phyloP scores from a whole-genome alignment of 2,113 vertebrate genomes.

The Nothocercus nigrocapillus region DNA sequence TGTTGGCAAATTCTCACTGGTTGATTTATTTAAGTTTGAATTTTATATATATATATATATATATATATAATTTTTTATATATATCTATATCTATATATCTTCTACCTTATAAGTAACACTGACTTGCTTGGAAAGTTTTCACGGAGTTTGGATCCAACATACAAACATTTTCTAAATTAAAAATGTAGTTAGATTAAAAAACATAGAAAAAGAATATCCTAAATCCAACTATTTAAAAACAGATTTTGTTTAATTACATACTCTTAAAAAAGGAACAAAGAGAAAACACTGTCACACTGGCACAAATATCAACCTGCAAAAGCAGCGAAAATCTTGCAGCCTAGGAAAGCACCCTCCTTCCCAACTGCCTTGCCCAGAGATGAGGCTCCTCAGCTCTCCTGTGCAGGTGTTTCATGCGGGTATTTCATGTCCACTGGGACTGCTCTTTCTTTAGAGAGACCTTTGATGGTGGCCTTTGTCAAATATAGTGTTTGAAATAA shows the following conservation, averaged over 20 bases:
- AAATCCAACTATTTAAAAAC: not conserved
- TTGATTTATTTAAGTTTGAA: not conserved
- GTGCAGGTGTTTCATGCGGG: not conserved
- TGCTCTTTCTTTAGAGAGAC: not conserved
- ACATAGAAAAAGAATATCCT: not conserved
- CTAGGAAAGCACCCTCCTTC: not conserved
- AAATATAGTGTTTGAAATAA: fast-evolving
- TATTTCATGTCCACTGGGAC: not conserved
- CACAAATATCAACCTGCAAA: not conserved
- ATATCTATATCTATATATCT: no score
- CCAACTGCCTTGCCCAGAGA: not conserved
- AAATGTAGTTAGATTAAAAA: not conserved
- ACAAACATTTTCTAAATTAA: not conserved
- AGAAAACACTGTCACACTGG: not conserved
- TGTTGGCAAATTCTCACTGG: not conserved
- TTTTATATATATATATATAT: not conserved
- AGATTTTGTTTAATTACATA: not conserved
- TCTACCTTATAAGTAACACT: not conserved
- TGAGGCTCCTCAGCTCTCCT: not conserved
- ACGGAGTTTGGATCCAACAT: not conserved
- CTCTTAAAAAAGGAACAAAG: not conserved
- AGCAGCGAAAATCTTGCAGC: not conserved
- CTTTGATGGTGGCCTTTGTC: not conserved
- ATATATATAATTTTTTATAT: not conserved
- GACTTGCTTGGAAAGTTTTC: not conserved